Conservation (phyloP, 2,113 vertebrate genomes). For the Rhinichthys klamathensis region DNA sequence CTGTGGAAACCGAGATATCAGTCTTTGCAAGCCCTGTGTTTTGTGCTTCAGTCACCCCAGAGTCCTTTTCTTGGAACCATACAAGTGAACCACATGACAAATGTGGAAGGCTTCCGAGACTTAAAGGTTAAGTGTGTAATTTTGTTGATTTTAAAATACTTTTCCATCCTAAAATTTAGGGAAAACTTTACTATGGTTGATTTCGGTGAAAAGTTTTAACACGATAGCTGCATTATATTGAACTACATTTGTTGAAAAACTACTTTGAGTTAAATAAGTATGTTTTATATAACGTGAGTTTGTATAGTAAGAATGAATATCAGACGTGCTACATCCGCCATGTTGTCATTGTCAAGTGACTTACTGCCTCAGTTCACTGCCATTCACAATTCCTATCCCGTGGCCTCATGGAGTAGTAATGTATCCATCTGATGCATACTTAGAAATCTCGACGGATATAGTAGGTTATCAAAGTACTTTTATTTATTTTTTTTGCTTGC, state of each 20-base stretch:
- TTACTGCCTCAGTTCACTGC: not conserved
- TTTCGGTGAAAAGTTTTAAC: not conserved
- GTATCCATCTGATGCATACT: not conserved
- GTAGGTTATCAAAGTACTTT: not conserved
- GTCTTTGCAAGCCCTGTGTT: not conserved
- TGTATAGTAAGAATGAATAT: not conserved
- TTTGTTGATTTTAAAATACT: not conserved
- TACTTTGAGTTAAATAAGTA: not conserved
- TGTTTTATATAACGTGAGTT: not conserved
- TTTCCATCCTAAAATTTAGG: not conserved
- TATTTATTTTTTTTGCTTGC: not conserved
- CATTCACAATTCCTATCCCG: not conserved
- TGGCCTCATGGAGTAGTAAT: not conserved
- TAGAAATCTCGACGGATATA: not conserved
- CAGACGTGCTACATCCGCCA: not conserved
- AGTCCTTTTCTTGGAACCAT: not conserved
- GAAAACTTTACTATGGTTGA: not conserved
- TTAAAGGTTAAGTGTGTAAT: not conserved
- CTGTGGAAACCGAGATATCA: not conserved
- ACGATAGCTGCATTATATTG: not conserved
- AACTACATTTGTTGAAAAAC: not conserved
- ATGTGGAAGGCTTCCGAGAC: not conserved
- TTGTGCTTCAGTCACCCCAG: constrained; percentile 7
- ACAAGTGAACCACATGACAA: not conserved
- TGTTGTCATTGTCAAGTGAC: not conserved